Base-by-base conservation (phyloP, 1,140 invertebrate genomes). In the Meloidogyne hapla region DNA sequence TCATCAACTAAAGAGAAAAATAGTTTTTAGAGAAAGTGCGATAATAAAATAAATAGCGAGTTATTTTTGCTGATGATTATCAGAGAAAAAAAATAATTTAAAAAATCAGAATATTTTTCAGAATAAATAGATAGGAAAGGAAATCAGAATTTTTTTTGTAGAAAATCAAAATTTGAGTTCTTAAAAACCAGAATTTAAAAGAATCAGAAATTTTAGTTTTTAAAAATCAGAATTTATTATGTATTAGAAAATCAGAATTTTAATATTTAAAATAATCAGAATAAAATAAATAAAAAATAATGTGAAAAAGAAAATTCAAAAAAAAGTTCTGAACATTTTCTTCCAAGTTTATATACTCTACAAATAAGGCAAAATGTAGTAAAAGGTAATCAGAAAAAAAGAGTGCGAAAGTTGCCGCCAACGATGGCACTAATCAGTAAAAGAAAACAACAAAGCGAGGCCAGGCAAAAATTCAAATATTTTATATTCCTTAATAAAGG, bases 181-280 rank as follows among this genome's bases (percentile, higher is more conserved):
- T 33, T 8, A 33, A 33, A 33, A 33, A 33, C 9, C 9, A 33
- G 33, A 33, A 33, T 33, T 6, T 33, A 33, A 33, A 33, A 33
- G n/a, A n/a, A 33, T 33, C 33, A 33, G 33, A 33, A 33, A 33
- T 33, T 33, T 33, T 8, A 33, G 33, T 6, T 6, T 33, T 33
- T 33, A 33, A 33, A 33, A 33, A 33, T 33, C 33, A 33, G 33
- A 33, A 33, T 33, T 33, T 33, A 89, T 88, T 87, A 90, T 89
- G 77, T 94, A 99, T 87, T 95, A 98, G 91, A 96, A 99, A 96
- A 99, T 98, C 61, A 99, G 91, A 74, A 95, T 97, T 88, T 98
- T 96, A 90, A 33, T 33, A n/a, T n/a, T n/a, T n/a, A n/a, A 38
- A 38, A 38, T 4, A 38, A 38, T 38, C 33, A 38, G 9, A 42